Percentiles rank a stretch among this genome's conserved stretches.
These are phyloP conservation scores for Rhabdornis inornatus DNA, from an alignment of 2,113 vertebrate genomes.

Conservation along the genomic window DNA sequence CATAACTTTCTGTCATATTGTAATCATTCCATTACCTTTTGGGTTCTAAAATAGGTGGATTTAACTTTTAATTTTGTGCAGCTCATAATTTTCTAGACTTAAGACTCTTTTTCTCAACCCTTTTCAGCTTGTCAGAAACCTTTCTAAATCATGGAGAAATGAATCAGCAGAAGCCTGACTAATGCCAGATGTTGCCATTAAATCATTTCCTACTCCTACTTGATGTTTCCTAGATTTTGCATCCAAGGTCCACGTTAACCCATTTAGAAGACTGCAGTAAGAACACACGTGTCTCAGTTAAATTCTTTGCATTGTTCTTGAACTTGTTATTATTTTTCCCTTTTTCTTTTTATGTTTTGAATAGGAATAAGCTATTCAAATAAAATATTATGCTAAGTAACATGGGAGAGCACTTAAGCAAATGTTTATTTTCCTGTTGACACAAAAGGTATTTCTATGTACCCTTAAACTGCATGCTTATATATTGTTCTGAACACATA, in stretches of 20 bases:
- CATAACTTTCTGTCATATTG: background rate
- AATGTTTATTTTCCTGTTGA: background rate
- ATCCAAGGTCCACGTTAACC: background rate
- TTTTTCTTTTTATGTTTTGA: background rate
- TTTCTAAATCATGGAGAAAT: slow-evolving; percentile 41
- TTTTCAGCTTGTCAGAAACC: background rate
- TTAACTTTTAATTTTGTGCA: background rate
- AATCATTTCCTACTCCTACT: slow-evolving; percentile 38
- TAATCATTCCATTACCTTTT: background rate
- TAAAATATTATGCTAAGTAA: background rate
- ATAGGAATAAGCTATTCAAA: background rate
- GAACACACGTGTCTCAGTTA: background rate
- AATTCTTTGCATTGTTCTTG: background rate
- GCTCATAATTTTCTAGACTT: background rate
- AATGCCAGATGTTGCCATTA: slow-evolving; percentile 41
- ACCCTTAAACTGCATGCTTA: background rate
- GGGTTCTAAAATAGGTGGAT: background rate
- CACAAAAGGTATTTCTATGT: background rate
- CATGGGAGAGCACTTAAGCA: background rate
- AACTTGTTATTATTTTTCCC: background rate
- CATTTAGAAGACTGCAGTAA: background rate
- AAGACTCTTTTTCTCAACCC: background rate
- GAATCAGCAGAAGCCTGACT: slow-evolving; percentile 7
- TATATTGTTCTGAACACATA: background rate
- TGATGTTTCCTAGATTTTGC: background rate